A percentile compares a stretch with the other conserved stretches of the same genome.
Evolutionary conservation across 2,888 invertebrate species (phyloP).

Genomic region (Nephrotoma appendiculata): DNA sequence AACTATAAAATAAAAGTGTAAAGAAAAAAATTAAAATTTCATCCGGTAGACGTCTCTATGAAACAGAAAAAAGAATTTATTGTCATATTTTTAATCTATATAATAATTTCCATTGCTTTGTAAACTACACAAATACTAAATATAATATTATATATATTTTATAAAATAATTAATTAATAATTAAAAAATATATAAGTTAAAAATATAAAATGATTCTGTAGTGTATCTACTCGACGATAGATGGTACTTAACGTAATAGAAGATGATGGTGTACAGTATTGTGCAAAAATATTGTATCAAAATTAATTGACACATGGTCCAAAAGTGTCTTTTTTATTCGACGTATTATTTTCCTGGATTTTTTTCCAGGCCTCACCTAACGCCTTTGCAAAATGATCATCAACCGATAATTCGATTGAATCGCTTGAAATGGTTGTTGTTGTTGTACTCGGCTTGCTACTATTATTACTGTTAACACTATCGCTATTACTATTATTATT

Average conservation of each 20-base stretch:
- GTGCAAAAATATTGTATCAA: neutral
- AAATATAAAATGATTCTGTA: neutral
- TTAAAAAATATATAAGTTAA: neutral
- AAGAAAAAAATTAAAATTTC: neutral
- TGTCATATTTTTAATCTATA: neutral
- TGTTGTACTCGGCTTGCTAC: slow-evolving; percentile 13
- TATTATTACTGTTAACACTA: slow-evolving; percentile 11
- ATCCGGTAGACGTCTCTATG: neutral
- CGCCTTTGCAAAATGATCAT: slow-evolving; percentile 87
- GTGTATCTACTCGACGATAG: neutral
- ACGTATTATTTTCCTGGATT: slow-evolving; percentile 42
- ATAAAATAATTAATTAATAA: neutral
- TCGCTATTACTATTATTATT: slow-evolving; percentile 9
- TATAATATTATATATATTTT: neutral
- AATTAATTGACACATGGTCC: neutral
- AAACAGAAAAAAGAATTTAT: neutral
- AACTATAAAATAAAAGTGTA: neutral
- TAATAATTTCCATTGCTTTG: neutral
- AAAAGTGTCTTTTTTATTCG: neutral
- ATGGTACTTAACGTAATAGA: neutral
- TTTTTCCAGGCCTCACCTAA: slow-evolving; percentile 72
- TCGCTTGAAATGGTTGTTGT: slow-evolving; percentile 16
- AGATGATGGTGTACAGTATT: neutral
- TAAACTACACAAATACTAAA: neutral
- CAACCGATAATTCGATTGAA: slow-evolving; percentile 51